Evolutionary conservation across 2,888 invertebrate species (phyloP).

Genomic region (Colostygia pectinataria): DNA sequence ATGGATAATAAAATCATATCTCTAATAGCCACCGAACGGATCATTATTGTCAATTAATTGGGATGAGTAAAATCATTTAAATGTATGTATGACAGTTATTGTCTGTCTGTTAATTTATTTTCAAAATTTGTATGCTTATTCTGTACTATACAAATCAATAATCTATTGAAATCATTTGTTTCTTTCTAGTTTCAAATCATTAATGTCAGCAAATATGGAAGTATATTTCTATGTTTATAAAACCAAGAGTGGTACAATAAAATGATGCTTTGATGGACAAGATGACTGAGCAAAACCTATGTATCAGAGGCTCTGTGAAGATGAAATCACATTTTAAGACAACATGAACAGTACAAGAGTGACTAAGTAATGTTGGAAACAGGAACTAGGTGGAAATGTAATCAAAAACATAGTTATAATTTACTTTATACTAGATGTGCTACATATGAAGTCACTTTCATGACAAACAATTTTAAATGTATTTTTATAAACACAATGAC

Average conservation of each 20-base stretch:
- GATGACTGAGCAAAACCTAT: constrained; percentile 33
- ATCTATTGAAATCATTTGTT: constrained; percentile 34
- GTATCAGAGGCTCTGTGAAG: constrained; percentile 44
- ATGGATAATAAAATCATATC: constrained; percentile 6
- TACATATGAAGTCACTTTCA: constrained; percentile 57
- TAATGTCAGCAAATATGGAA: constrained; percentile 39
- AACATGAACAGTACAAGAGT: constrained; percentile 59
- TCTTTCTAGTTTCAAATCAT: constrained; percentile 59
- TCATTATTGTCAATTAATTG: constrained; percentile 9
- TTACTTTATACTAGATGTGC: constrained; percentile 43
- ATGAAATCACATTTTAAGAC: constrained; percentile 45
- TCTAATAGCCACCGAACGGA: constrained; percentile 11
- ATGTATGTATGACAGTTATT: constrained; percentile 40
- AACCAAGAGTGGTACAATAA: constrained; percentile 75
- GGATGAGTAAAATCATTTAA: constrained; percentile 35
- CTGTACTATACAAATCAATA: constrained; percentile 29
- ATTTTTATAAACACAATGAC: constrained; percentile 38
- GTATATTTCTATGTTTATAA: constrained; percentile 40
- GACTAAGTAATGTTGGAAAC: constrained; percentile 65
- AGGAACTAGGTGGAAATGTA: constrained; percentile 79
- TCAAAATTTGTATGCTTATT: constrained; percentile 1
- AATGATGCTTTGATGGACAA: constrained; percentile 47
- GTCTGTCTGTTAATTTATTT: not conserved
- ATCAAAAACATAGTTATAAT: constrained; percentile 75
- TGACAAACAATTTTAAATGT: constrained; percentile 37